phyloP scores from a whole-genome alignment of 2,888 invertebrate genomes.

The Stramonita haemastoma region DNA sequence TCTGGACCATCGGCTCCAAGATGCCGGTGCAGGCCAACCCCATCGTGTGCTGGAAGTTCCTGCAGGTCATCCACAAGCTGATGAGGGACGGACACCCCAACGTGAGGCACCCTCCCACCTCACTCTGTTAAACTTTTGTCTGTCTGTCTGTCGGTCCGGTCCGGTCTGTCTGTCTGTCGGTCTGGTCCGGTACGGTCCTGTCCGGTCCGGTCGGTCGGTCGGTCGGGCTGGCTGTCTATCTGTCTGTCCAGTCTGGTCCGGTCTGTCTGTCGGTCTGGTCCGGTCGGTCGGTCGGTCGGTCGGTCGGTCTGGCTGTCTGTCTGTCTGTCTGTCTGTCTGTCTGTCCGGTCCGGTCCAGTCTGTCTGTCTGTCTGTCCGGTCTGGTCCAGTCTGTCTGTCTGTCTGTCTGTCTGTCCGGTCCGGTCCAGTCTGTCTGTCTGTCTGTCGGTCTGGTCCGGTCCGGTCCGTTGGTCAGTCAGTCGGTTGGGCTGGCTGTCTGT shows the following conservation, averaged over 20 bases:
- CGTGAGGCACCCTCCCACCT: constrained; percentile 78
- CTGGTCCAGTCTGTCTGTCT: no score
- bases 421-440: background rate
- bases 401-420: background rate
- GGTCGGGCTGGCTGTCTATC: no score
- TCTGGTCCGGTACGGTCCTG: no score
- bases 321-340: no score
- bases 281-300: background rate
- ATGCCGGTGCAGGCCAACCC: constrained; percentile 93
- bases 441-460: background rate
- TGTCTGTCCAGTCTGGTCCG: no score
- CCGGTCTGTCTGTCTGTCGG: background rate
- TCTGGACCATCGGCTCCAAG: constrained; percentile 87
- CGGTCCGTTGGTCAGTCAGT: no score
- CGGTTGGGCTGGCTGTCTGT: no score
- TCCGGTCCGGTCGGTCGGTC: no score
- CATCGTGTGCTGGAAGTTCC: constrained; percentile 99
- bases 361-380: no score
- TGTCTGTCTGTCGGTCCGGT: background rate
- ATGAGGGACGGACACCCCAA: constrained; percentile 95
- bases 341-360: no score
- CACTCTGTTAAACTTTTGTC: no score
- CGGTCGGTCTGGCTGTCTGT: background rate
- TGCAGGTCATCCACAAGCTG: constrained; percentile 97
- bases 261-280: no score